Percentiles rank a stretch among this genome's conserved stretches.
Evolutionary conservation across 2,797 vertebrate species (phyloP).

Genomic region (Delichon dasypus): DNA sequence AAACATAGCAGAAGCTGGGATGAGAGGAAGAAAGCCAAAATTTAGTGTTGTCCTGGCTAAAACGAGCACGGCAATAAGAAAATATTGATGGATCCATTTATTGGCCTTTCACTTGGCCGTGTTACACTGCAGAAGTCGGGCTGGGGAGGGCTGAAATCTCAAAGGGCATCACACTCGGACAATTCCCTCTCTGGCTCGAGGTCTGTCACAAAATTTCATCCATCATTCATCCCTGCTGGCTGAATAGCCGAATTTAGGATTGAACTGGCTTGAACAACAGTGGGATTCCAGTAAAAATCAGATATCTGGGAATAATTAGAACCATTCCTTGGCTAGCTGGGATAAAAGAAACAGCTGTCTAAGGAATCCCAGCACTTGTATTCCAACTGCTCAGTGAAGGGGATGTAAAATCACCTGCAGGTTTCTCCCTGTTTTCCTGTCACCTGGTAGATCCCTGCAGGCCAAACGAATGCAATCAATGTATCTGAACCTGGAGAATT

Average conservation of each 20-base stretch:
- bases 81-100: neutral
- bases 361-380: neutral
- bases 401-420: neutral
- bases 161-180: neutral
- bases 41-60: neutral
- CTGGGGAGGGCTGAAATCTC: neutral
- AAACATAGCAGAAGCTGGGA: neutral
- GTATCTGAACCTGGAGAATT: neutral
- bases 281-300: neutral
- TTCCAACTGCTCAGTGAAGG: neutral
- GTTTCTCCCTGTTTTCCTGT: neutral
- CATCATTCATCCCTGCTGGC: neutral
- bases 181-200: conserved; percentile 4
- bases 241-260: neutral
- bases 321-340: neutral
- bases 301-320: neutral
- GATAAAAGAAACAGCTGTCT: neutral
- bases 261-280: neutral
- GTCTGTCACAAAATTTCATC: neutral
- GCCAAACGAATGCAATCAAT: neutral
- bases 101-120: neutral
- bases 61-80: neutral
- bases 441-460: neutral
- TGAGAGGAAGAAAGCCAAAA: neutral
- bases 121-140: neutral